phyloP scores from a whole-genome alignment of 2,113 vertebrate genomes.

The Actenoides hombroni region DNA sequence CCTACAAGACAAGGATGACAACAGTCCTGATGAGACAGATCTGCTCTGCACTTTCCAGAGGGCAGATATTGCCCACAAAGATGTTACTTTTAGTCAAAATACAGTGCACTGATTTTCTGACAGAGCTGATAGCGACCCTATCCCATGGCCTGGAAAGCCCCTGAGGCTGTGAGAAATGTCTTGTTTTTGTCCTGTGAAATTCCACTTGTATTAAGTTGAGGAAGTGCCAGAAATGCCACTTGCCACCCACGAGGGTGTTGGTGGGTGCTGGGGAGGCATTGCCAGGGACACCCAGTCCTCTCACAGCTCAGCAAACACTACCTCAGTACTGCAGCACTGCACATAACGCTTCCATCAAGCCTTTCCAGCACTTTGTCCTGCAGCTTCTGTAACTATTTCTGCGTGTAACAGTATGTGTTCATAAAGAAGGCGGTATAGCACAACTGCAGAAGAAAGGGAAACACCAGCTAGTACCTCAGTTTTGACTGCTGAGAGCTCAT shows the following conservation, averaged over 20 bases:
- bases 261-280: not conserved
- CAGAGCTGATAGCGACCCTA: not conserved
- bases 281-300: not conserved
- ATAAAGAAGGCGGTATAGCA: not conserved
- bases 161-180: accelerated
- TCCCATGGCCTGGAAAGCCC: not conserved
- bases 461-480: not conserved
- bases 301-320: not conserved
- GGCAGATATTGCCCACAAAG: not conserved
- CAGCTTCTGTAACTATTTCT: not conserved
- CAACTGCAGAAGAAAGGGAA: not conserved
- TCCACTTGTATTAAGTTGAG: not conserved
- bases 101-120: not conserved
- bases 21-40: not conserved
- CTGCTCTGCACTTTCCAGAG: not conserved
- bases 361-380: not conserved
- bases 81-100: not conserved
- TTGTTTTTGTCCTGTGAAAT: not conserved
- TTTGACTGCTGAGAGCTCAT: not conserved
- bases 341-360: accelerated
- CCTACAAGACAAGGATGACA: not conserved
- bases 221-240: not conserved
- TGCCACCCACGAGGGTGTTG: accelerated
- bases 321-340: not conserved
- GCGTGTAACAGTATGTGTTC: not conserved